Evolutionary conservation across 2,113 vertebrate species (phyloP).

Genomic region (Cricetomys ansorgei): DNA sequence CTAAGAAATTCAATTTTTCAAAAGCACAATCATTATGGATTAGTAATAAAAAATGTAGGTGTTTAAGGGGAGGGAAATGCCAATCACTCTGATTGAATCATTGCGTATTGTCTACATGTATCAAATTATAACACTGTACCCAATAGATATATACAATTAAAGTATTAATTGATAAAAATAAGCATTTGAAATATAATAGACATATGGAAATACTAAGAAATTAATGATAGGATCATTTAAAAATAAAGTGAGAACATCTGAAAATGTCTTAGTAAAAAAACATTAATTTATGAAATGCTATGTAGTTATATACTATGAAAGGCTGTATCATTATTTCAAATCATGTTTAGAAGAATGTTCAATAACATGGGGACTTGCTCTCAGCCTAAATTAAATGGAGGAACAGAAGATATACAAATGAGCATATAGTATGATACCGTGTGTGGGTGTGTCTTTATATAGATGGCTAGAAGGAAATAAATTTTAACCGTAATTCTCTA

Average conservation of each 20-base stretch:
- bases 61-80: not conserved
- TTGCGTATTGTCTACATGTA: not conserved
- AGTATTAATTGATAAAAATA: not conserved
- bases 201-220: conserved; percentile 8
- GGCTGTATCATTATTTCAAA: conserved; percentile 37
- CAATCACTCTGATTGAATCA: not conserved
- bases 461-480: conserved; percentile 38
- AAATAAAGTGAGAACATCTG: conserved; percentile 44
- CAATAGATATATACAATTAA: not conserved
- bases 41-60: not conserved
- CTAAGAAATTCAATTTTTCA: not conserved
- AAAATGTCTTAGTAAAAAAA: conserved; percentile 6
- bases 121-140: not conserved
- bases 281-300: conserved; percentile 31
- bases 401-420: not conserved
- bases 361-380: not conserved
- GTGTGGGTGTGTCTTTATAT: not conserved
- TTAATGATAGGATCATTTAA: conserved; percentile 5
- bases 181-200: not conserved
- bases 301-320: conserved; percentile 17
- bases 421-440: not conserved
- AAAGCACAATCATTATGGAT: not conserved
- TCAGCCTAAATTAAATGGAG: not conserved
- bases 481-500: conserved; percentile 16
- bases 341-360: conserved; percentile 33